Base-by-base conservation (phyloP, 1,140 invertebrate species). In the Drosophila lacteicornis region DNA sequence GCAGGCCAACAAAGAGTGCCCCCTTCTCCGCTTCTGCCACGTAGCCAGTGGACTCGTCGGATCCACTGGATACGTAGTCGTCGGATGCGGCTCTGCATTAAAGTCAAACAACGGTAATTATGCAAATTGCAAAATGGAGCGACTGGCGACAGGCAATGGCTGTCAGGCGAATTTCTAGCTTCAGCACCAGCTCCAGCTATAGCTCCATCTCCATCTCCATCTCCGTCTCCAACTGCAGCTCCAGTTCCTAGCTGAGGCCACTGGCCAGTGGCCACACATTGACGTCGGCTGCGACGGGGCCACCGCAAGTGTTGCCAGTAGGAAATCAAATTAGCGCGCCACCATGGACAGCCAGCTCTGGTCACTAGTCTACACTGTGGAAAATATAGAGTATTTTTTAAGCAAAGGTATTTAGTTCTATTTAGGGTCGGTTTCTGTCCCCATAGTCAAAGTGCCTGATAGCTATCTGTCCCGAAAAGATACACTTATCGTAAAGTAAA, bases 31-130 rank as follows among this genome's bases (percentile, higher is more conserved):
- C 67, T 43, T 25, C 17, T 55, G 19, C 68, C 68, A 43, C 43
- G 61, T 79, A 55, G 22, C 58, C 51, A 63, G 8, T 47, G 63
- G 47, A 40, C 27, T 47, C 42, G 57, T 46, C 45, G 62, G 51
- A 73, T 69, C 69, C 69, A 19, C 57, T 40, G 68, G 66, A 50
- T 49, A 63, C 60, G 81, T 76, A 82, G 74, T 70, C 76, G 69
- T 70, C 83, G 82, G 82, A 87, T 82, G 83, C 70, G 75, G 80
- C 43, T 45, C 74, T 77, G 85, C 78, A 88, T 88, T 88, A 80
- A 90, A 84, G 77, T 88, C 81, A 77, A 87, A 88, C 85, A 88
- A 88, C 85, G 85, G 85, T 88, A 90, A 88, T 88, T 88, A 88
- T 88, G 85, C 85, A 88, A 88, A 88, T 88, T 88, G 85, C 85